Base-by-base conservation (phyloP, 2,888 invertebrate genomes). In the Diaperis boleti region DNA sequence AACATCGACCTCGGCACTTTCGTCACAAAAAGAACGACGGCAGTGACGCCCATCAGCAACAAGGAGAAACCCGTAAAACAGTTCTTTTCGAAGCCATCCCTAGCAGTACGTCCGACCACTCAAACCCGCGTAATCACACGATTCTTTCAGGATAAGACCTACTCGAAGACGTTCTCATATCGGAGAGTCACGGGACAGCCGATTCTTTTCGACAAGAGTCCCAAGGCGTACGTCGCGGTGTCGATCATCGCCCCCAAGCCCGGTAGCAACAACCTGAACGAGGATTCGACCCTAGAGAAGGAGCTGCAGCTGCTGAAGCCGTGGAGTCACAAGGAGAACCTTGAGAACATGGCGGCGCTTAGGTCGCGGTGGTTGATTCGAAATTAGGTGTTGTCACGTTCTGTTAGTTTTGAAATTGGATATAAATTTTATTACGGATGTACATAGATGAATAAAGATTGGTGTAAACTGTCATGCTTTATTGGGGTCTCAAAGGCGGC, bases 151-250 rank as follows among this genome's bases (percentile, higher is more conserved):
- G 42, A 73, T 69, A 71, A 70, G 68, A 49, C 63, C 26, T 79
- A 77, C 75, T 78, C 77, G 8, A 77, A 79, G 66, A 79, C 78
- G 62, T 82, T 82, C 72, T 76, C 79, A 73, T 82, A 81, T 78
- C 81, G 81, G 61, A 74, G 80, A 59, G 81, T 82, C 4, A 82
- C 81, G 41, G 81, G 81, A 59, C 73, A 74, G 54, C 79, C 79
- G n/a, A 62, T 76, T 14, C 74, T 74, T 52, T 63, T 76, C 8
- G 77, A 79, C 64, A 81, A 79, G 67, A 79, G 75, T 62, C 79
- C 80, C 5, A 81, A 79, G 63, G 81, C 81, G 3, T 82, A 82
- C 67, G 80, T 82, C 33, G 82, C 82, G 1, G 81, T 82, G 3
- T 82, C 81, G 8, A 79, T 81, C 17, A 79, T 82, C 66, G 80